Percentiles rank a stretch among this genome's conserved stretches.
These are phyloP conservation scores for Mastacembelus armatus DNA, from an alignment of 2,797 vertebrate genomes.

Conservation along the genomic window DNA sequence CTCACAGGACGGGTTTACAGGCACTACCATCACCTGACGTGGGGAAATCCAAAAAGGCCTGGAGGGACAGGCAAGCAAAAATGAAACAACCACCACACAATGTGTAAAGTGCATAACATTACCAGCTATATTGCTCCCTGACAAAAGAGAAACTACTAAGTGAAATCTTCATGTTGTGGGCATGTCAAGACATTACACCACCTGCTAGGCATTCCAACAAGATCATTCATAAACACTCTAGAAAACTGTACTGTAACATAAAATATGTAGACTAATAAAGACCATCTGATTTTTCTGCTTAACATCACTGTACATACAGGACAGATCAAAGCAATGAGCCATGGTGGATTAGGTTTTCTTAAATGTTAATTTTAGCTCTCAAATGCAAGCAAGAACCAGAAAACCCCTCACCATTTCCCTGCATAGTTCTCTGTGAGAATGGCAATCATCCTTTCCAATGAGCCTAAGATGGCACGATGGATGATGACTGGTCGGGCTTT, in stretches of 20 bases:
- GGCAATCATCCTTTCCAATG: constrained; percentile 96
- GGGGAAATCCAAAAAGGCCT: constrained; percentile 98
- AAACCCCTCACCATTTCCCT: constrained; percentile 90
- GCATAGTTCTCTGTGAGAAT: constrained; percentile 95
- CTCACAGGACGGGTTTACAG: constrained; percentile 89
- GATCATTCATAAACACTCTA: neutral
- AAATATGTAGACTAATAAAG: neutral
- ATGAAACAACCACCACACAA: neutral
- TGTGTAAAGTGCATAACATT: neutral
- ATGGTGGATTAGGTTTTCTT: neutral
- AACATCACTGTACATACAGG: neutral
- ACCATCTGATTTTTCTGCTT: neutral
- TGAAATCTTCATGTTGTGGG: neutral
- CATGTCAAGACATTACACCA: neutral
- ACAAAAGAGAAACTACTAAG: neutral
- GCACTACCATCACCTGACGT: constrained; percentile 93
- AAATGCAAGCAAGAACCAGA: neutral
- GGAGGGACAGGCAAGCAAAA: constrained; percentile 31
- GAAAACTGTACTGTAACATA: too few species aligned
- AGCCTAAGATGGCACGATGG: constrained; percentile 95
- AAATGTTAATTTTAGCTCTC: neutral
- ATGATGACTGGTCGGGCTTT: constrained; percentile 94
- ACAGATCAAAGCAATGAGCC: neutral
- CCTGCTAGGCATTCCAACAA: too few species aligned
- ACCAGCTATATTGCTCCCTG: neutral